These are phyloP conservation scores for Nomada goodeniana DNA, from an alignment of 2,888 invertebrate species.

Conservation along the genomic window DNA sequence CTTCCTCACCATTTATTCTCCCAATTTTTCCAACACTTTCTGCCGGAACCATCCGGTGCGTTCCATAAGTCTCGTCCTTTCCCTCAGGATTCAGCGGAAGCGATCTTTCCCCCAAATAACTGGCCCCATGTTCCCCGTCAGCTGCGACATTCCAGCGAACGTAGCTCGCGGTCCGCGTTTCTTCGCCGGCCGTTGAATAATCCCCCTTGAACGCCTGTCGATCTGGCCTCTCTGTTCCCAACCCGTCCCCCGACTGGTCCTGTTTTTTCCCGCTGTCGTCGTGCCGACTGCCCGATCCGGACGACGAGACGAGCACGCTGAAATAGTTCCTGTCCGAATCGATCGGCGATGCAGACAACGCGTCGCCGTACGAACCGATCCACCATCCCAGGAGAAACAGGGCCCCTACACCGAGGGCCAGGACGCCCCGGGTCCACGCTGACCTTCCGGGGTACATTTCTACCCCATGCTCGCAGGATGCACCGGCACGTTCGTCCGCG, in stretches of 20 bases:
- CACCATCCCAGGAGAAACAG: constrained; percentile 64
- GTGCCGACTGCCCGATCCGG: constrained; percentile 21
- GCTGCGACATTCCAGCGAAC: constrained; percentile 22
- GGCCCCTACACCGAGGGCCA: constrained; percentile 76
- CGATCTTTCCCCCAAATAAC: constrained; percentile 17
- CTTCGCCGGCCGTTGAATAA: constrained; percentile 24
- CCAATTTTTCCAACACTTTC: background rate
- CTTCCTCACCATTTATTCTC: background rate
- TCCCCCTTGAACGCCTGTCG: constrained; percentile 24
- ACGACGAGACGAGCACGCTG: constrained; percentile 31
- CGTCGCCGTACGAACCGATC: constrained; percentile 44
- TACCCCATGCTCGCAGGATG: constrained; percentile 80
- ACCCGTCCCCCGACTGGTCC: constrained; percentile 11
- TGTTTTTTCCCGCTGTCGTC: constrained; percentile 21
- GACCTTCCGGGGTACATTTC: constrained; percentile 80
- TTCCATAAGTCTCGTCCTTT: background rate
- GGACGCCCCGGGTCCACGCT: constrained; percentile 75
- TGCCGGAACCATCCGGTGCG: background rate
- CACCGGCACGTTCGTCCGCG: constrained; percentile 48
- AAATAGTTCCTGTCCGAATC: constrained; percentile 36
- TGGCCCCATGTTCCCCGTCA: constrained; percentile 16
- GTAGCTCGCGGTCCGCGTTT: background rate
- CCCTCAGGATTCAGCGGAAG: background rate
- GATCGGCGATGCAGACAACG: constrained; percentile 47
- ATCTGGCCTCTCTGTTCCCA: constrained; percentile 13